These are phyloP conservation scores for Seladonia tumulorum DNA, from an alignment of 2,888 invertebrate species.

Conservation along the genomic window DNA sequence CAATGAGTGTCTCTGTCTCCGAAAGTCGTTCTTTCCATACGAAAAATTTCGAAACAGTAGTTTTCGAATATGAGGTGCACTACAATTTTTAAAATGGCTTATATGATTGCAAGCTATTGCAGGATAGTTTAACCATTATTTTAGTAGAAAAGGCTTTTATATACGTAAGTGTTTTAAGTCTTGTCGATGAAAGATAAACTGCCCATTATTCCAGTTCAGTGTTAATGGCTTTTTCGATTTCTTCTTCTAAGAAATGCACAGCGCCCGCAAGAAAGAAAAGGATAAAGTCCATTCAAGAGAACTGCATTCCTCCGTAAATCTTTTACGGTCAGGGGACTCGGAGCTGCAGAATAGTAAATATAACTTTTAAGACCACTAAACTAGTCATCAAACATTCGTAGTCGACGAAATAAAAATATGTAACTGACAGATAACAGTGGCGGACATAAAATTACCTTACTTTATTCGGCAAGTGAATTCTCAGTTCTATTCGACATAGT, in stretches of 20 bases:
- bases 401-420: background rate
- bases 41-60: background rate
- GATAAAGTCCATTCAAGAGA: background rate
- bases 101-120: background rate
- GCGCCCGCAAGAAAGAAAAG: background rate
- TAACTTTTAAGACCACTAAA: background rate
- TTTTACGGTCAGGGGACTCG: background rate
- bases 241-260: background rate
- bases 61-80: background rate
- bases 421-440: background rate
- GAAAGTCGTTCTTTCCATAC: background rate
- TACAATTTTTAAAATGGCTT: background rate
- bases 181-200: background rate
- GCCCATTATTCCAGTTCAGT: background rate
- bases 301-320: background rate
- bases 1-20: background rate
- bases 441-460: background rate
- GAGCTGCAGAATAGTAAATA: background rate
- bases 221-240: background rate
- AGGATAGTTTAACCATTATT: background rate
- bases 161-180: background rate
- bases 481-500: background rate
- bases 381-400: background rate
- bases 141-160: background rate
- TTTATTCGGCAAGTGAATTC: background rate